These are phyloP conservation scores for Nebria brevicollis DNA, from an alignment of 2,888 invertebrate species.

Conservation along the genomic window DNA sequence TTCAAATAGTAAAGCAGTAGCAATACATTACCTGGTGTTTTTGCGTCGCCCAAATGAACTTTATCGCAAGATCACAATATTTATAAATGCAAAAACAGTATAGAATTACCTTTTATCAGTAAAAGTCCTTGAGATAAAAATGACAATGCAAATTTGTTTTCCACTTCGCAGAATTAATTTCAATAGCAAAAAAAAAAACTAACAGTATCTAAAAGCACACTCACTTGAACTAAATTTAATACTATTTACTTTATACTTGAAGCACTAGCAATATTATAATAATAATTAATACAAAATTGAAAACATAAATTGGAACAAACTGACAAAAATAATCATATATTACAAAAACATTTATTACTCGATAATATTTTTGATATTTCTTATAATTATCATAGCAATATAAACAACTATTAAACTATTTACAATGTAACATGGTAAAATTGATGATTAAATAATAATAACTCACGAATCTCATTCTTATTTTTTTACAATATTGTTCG, in stretches of 20 bases:
- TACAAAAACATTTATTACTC: constrained; percentile 64
- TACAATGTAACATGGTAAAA: constrained; percentile 64
- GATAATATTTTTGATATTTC: constrained; percentile 63
- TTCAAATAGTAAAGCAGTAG: constrained; percentile 20
- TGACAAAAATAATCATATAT: constrained; percentile 53
- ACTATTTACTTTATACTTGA: constrained; percentile 4
- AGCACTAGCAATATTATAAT: not conserved
- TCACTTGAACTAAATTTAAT: constrained; percentile 13
- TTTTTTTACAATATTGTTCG: constrained; percentile 21
- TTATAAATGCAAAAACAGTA: not conserved
- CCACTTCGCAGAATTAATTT: constrained; percentile 40
- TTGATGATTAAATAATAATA: constrained; percentile 56
- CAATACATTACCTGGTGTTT: not conserved
- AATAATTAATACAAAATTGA: not conserved
- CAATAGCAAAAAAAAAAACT: constrained; percentile 29
- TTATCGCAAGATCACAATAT: not conserved
- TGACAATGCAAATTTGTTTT: constrained; percentile 41
- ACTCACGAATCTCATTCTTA: constrained; percentile 49
- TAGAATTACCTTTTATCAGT: constrained; percentile 25
- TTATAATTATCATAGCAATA: constrained; percentile 63
- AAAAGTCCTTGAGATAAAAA: constrained; percentile 45
- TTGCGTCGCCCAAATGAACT: not conserved
- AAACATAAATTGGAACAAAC: not conserved
- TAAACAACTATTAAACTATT: constrained; percentile 64
- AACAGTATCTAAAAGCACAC: constrained; percentile 16